Evolutionary conservation across 2,888 invertebrate species (phyloP).

Genomic region (Sclerodermus sp.): DNA sequence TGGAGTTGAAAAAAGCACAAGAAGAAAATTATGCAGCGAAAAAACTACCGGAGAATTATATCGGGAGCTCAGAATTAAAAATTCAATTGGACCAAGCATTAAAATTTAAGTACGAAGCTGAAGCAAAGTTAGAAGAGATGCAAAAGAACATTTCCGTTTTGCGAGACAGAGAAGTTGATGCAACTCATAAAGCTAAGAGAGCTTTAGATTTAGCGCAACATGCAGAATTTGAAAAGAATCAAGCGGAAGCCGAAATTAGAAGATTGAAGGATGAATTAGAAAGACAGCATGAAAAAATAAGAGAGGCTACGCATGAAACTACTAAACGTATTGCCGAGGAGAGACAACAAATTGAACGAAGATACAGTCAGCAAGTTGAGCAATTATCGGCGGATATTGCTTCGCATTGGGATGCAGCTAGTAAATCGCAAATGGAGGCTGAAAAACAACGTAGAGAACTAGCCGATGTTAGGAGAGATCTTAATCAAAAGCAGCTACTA

Average conservation of each 20-base stretch:
- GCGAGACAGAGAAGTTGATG: constrained; percentile 66
- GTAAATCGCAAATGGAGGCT: constrained; percentile 71
- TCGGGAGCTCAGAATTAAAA: constrained; percentile 27
- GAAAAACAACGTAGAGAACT: constrained; percentile 80
- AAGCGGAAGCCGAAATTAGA: constrained; percentile 74
- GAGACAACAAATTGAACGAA: constrained; percentile 71
- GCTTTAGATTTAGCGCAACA: constrained; percentile 74
- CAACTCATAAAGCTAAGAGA: constrained; percentile 67
- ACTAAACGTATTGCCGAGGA: constrained; percentile 70
- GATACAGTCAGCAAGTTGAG: constrained; percentile 74
- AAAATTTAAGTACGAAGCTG: constrained; percentile 45
- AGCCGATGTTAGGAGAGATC: constrained; percentile 74
- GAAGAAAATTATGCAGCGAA: constrained; percentile 63
- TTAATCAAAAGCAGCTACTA: constrained; percentile 73
- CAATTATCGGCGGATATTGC: constrained; percentile 78
- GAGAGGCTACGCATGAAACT: constrained; percentile 77
- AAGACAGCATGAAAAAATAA: constrained; percentile 73
- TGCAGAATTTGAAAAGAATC: constrained; percentile 75
- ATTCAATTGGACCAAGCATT: constrained; percentile 41
- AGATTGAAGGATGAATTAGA: constrained; percentile 77
- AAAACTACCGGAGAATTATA: constrained; percentile 42
- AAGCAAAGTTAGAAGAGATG: constrained; percentile 64
- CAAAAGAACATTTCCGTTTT: constrained; percentile 68
- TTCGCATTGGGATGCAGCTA: constrained; percentile 78
- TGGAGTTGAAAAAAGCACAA: constrained; percentile 74